Evolutionary conservation across 2,113 vertebrate species (phyloP).

Genomic region (Hemibates koningsi): DNA sequence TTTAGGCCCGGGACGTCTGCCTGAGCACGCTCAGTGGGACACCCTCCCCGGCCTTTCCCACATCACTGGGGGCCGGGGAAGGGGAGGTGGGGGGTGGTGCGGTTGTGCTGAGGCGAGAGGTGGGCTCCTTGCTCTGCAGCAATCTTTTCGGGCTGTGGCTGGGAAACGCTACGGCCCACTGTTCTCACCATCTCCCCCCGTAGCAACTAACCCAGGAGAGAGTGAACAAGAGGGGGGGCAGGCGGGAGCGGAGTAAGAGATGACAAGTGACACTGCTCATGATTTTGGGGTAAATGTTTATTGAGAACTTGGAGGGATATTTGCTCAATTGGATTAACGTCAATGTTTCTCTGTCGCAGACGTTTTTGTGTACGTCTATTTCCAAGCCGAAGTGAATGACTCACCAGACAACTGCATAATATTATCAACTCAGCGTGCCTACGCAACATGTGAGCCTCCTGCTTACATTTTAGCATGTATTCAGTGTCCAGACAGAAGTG

Average conservation of each 20-base stretch:
- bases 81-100: neutral
- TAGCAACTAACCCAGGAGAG: slow-evolving; percentile 32
- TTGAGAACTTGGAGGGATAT: neutral
- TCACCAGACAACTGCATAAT: slow-evolving; percentile 22
- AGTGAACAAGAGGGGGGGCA: neutral
- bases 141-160: slow-evolving; percentile 70
- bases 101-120: slow-evolving; percentile 43
- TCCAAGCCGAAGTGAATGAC: slow-evolving; percentile 29
- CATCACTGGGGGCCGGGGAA: slow-evolving; percentile 48
- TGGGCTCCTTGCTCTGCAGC: slow-evolving; percentile 50
- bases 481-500: neutral
- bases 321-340: neutral
- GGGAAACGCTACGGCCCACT: slow-evolving; percentile 68
- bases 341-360: neutral
- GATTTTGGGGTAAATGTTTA: neutral
- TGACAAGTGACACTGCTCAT: neutral
- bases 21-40: slow-evolving; percentile 48
- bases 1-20: slow-evolving; percentile 18
- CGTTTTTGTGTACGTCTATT: slow-evolving; percentile 6
- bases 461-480: neutral
- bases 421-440: slow-evolving; percentile 13
- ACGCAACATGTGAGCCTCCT: slow-evolving; percentile 15
- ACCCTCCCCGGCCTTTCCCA: slow-evolving; percentile 71
- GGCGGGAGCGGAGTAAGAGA: neutral
- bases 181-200: slow-evolving; percentile 72